Base-by-base conservation (phyloP, 2,888 invertebrate genomes). In the Trichopria drosophilae region DNA sequence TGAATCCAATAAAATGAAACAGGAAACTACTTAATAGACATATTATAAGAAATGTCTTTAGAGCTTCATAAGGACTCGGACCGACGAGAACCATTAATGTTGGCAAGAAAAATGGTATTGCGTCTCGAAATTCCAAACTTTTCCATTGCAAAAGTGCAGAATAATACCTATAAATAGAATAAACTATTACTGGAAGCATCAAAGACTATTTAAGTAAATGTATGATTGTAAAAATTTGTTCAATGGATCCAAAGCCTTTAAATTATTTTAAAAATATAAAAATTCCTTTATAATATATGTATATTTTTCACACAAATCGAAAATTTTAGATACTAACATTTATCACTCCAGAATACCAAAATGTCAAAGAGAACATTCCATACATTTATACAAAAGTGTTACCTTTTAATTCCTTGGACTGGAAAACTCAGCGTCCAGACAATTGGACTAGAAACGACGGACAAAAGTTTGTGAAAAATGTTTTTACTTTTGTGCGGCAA, bases 1-100 rank as follows among this genome's bases (percentile, higher is more conserved):
- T 88, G 1, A 87, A 65, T 2, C 84, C 88, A 48, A 88, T 82
- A 1, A 81, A 60, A 10, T 75, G 78, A 65, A 90, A 87, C 1
- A 81, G 60, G 32, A 84, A 79, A 59, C 88, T 86, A 2, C 78
- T 78, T 0, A 80, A 68, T 16, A 80, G 63, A 18, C 81, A 69
- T 12, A 85, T 79, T 57, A 79, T 69, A 0, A 83, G 56, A 84
- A 85, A 88, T 57, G 76, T 74, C 13, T 72, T 61, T 0, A 83
- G 7, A 1, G 77, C 77, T 4, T 62, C 46, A 1, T 71, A 39
- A 10, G 77, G 26, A 35, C 72, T 70, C 3, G 66, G 54, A 1
- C 66, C 77, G 2, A 70, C 56, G 9, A 75, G 5, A 55, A 67
- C 72, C 79, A 81, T 80, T 61, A 71, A 68, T 0, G 75, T 2